Evolutionary conservation across 2,888 invertebrate genomes (phyloP).

Genomic region (Drosophila setosimentum): DNA sequence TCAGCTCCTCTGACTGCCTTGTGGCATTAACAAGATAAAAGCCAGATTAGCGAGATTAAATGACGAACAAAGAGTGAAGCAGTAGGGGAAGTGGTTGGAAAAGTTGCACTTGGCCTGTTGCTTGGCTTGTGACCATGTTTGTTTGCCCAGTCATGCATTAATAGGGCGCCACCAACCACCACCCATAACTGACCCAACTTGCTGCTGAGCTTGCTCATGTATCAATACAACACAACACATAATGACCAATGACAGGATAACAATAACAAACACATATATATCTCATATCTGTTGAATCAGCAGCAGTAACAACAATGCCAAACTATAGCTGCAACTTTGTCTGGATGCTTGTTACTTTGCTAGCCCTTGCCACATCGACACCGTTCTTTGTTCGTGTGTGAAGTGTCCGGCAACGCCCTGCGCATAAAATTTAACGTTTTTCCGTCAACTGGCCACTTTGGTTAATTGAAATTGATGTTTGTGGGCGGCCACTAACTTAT

Average conservation of each 20-base stretch:
- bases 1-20: constrained; percentile 24
- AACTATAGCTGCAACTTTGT: constrained; percentile 50
- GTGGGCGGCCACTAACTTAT: constrained; percentile 61
- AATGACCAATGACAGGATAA: constrained; percentile 49
- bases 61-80: constrained; percentile 29
- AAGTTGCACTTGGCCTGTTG: constrained; percentile 44
- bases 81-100: background rate
- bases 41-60: constrained; percentile 77
- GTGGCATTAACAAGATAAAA: constrained; percentile 72
- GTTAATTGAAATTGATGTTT: constrained; percentile 80
- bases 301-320: constrained; percentile 25
- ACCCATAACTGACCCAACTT: constrained; percentile 3
- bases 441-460: constrained; percentile 79
- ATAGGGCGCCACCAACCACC: constrained; percentile 1
- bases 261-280: constrained; percentile 12
- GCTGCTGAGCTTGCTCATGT: constrained; percentile 15
- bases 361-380: constrained; percentile 8
- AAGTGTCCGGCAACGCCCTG: constrained; percentile 62
- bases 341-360: constrained; percentile 53
- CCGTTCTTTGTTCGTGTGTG: background rate
- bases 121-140: constrained; percentile 6
- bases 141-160: constrained; percentile 13
- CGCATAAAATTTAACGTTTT: constrained; percentile 78
- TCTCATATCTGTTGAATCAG: constrained; percentile 25
- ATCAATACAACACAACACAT: constrained; percentile 46